A percentile compares a stretch with the other conserved stretches of the same genome.
phyloP scores from a whole-genome alignment of 1,140 invertebrate genomes.

The Rhopalosiphum padi region DNA sequence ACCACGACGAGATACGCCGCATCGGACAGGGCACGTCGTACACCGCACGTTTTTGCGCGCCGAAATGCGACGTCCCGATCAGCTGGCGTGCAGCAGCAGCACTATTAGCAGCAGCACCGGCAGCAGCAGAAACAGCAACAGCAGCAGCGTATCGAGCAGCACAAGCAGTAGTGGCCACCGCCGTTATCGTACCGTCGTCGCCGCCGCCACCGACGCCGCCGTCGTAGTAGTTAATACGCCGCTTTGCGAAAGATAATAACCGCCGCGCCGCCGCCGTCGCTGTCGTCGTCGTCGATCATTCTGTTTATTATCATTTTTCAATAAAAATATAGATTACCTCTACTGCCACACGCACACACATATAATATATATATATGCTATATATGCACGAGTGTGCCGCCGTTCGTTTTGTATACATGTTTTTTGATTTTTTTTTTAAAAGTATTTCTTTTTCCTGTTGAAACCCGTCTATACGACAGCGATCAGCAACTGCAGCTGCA shows the following conservation, averaged over 20 bases:
- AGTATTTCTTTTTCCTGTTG: not conserved
- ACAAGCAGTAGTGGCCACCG: not conserved
- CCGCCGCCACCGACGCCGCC: not conserved
- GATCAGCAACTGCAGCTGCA: not conserved
- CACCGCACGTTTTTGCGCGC: slow-evolving; percentile 19
- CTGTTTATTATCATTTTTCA: not conserved
- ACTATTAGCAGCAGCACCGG: not conserved
- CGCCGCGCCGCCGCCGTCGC: not conserved
- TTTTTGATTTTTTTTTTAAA: not conserved
- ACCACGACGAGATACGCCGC: not conserved
- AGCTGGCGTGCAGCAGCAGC: slow-evolving; percentile 12
- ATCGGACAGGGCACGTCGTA: not conserved
- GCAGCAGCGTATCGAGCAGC: not conserved
- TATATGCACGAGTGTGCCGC: not conserved
- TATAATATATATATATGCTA: too few species aligned
- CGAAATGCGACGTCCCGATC: slow-evolving; percentile 44
- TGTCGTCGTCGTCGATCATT: not conserved
- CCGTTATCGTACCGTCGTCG: not conserved
- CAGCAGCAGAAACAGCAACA: not conserved
- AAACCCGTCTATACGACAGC: not conserved
- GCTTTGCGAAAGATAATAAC: slow-evolving; percentile 35
- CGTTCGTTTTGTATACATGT: not conserved
- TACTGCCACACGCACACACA: not conserved
- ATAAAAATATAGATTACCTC: slow-evolving; percentile 12
- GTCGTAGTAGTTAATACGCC: not conserved